Conservation (phyloP, 2,888 invertebrate species). For the Leptura quadrifasciata region DNA sequence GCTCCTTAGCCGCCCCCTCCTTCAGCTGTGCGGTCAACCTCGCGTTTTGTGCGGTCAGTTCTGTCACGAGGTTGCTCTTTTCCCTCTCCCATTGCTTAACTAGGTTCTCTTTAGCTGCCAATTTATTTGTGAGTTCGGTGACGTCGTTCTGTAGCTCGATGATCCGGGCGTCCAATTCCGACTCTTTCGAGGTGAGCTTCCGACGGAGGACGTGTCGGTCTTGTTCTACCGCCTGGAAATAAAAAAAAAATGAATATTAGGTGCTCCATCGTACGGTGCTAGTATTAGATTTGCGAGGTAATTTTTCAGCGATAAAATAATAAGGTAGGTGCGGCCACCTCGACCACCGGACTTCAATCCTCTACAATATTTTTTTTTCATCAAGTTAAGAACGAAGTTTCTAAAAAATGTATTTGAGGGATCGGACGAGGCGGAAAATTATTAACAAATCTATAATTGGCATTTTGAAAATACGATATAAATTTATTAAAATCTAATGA, state of each 20-base stretch:
- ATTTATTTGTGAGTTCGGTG: conserved; percentile 84
- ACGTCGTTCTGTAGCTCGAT: conserved; percentile 93
- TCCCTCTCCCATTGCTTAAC: conserved; percentile 85
- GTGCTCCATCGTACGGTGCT: no score
- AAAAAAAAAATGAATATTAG: background rate
- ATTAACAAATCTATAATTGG: no score
- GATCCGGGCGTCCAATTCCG: conserved; percentile 91
- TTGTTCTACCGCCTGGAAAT: conserved; percentile 89
- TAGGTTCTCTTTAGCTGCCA: conserved; percentile 80
- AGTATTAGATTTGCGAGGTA: no score
- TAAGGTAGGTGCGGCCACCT: no score
- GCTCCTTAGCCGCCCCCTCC: conserved; percentile 87
- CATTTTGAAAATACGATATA: no score
- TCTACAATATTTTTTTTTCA: no score
- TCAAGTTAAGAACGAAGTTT: no score
- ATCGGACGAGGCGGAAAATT: no score
- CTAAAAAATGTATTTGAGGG: no score
- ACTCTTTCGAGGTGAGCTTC: conserved; percentile 88
- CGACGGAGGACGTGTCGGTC: conserved; percentile 92
- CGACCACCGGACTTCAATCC: no score
- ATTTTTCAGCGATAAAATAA: no score
- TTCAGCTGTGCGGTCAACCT: conserved; percentile 89
- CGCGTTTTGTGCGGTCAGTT: conserved; percentile 88
- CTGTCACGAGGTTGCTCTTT: conserved; percentile 85
- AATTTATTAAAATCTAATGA: no score